phyloP scores from a whole-genome alignment of 2,888 invertebrate genomes.

The Eristalis arbustorum region DNA sequence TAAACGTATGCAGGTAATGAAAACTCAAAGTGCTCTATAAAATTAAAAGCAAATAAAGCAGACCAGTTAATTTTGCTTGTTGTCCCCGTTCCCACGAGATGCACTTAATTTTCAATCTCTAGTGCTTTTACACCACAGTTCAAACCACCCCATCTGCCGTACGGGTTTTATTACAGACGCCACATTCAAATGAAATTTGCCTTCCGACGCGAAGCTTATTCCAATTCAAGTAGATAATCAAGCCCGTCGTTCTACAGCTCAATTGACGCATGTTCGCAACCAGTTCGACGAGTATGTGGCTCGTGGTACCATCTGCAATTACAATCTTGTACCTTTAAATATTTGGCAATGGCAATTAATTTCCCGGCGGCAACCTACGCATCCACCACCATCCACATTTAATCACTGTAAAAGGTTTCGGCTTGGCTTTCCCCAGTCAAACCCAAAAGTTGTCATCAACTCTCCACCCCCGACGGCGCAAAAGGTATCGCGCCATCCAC shows the following conservation, averaged over 20 bases:
- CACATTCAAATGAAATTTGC: constrained; percentile 30
- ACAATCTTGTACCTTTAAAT: constrained; percentile 66
- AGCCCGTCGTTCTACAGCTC: not conserved
- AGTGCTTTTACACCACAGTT: not conserved
- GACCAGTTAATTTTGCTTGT: not conserved
- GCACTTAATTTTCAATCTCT: constrained; percentile 10
- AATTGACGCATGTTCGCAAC: constrained; percentile 11
- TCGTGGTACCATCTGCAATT: constrained; percentile 56
- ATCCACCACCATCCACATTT: constrained; percentile 56
- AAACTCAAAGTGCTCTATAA: not conserved
- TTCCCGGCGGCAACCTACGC: constrained; percentile 42
- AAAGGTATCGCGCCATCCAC: constrained; percentile 13
- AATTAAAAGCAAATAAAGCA: constrained; percentile 9
- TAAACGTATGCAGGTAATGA: not conserved
- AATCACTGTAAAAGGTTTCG: constrained; percentile 69
- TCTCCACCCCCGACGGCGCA: not conserved
- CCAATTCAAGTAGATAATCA: not conserved
- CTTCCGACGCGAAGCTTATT: constrained; percentile 5
- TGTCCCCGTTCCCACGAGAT: not conserved
- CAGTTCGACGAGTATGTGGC: constrained; percentile 12
- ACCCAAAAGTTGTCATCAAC: constrained; percentile 48
- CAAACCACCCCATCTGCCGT: not conserved
- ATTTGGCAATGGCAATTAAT: constrained; percentile 68
- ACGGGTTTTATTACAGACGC: not conserved
- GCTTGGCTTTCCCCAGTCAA: constrained; percentile 52